Base-by-base conservation (phyloP, 1,140 invertebrate species). In the Microvelia longipes region DNA sequence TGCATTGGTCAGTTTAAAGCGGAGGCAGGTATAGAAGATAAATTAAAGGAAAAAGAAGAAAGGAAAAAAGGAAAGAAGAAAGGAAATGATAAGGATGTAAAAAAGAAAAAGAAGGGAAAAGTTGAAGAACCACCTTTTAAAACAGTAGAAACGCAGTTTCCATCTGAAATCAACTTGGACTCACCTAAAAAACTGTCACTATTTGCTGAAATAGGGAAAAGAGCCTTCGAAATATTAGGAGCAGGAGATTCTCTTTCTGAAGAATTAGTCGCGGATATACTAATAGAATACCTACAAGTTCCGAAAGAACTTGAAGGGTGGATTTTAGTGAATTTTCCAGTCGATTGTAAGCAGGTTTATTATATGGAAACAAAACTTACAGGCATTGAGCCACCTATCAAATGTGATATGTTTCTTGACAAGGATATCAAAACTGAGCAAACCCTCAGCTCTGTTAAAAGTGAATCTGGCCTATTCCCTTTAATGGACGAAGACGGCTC, bases 241-340 rank as follows among this genome's bases (percentile, higher is more conserved):
- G 73, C 77, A 64, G 85, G 86, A 11, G 75, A 84, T 60, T 75
- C 79, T 28, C 75, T 87, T 62, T 80, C 81, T 27, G 82, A 85
- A 75, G 77, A 83, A 72, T 76, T 86, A 13, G 69, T 82, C 30
- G 79, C 81, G 0, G 81, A 81, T 25, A 83, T 84, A 74, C 76
- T 87, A 67, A 77, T 85, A 1, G 84, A 86, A 73, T 87, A 86
- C 75, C 72, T 87, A 25, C 84, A 82, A 77, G 77, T 79, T 30
- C 75, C 83, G 35, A 66, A 73, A 2, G 72, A 81, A 71, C 79
- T 82, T 50, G 74, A 81, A 66, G 85, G 86, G 2, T 87, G 85
- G 81, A 82, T 83, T 50, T 78, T 87, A 26, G 77, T 87, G 67
- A 85, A 87, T 75, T 88, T 83, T 77, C 86, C 86, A 0, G 77